Evolutionary conservation across 2,888 invertebrate genomes (phyloP), one percentile per base, ranked within the genome.

Genomic region (Eumacrocentrus americanus): DNA sequence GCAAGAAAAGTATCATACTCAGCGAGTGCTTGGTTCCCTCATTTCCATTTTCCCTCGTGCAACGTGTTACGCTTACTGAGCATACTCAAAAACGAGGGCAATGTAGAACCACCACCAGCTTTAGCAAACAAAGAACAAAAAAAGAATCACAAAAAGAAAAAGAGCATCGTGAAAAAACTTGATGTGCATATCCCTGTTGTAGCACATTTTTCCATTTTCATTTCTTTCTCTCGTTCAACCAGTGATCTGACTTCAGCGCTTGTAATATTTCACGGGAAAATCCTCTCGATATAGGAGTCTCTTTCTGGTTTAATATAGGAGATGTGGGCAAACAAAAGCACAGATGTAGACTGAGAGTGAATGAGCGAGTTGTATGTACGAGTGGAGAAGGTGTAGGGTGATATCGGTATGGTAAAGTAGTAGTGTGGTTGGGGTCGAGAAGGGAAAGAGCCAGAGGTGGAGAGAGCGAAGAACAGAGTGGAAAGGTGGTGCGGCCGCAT

Each of bases 261-360:
- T 52, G 58, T 67, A 67, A 67, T 63, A 67, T 68, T 68, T 68
- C 52, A 48, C 62, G 53, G 53, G 61, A 65, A 62, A 61, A 14
- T 7, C n/a, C 50, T 62, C 55, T 64, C 60, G 63, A 68, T 66
- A 58, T 60, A 29, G n/a, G 38, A 38, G 50, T 22, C 18, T 25
- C n/a, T n/a, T n/a, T n/a, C 34, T 25, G 46, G 58, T 78, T 79
- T 78, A 80, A 80, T 79, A 79, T 74, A 75, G 70, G 72, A 79
- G 76, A 77, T 77, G 80, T 71, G 75, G 71, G 76, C 76, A 80
- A 80, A 80, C 80, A 80, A 80, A 77, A 76, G 77, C 73, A 66
- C 68, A 71, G 73, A 74, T 70, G 70, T 72, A 72, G 72, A 72
- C 58, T 44, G 66, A 61, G 65, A 70, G 70, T 70, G 74, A 73